These are phyloP conservation scores for Drosophila imparisetae DNA, from an alignment of 2,888 invertebrate species.

Conservation along the genomic window DNA sequence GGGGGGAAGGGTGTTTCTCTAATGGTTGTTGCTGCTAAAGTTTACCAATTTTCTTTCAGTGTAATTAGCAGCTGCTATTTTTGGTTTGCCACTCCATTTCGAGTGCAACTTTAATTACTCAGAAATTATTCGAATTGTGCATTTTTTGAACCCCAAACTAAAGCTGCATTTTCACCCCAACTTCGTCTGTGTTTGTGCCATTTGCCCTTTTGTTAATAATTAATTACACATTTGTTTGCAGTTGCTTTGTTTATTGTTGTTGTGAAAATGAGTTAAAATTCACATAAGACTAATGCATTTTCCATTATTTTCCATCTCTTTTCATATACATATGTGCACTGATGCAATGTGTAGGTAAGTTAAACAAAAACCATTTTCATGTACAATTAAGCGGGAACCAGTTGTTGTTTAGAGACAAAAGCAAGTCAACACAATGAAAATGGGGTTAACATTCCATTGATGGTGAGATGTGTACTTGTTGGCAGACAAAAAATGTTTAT, in stretches of 20 bases:
- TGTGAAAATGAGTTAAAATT: not conserved
- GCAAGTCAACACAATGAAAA: not conserved
- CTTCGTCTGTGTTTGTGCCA: not conserved
- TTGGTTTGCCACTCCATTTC: slow-evolving; percentile 63
- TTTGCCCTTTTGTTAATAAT: slow-evolving; percentile 7
- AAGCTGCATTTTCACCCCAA: not conserved
- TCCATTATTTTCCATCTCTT: slow-evolving; percentile 16
- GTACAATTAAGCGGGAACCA: not conserved
- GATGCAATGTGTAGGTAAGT: slow-evolving; percentile 10
- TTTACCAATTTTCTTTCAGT: slow-evolving; percentile 35
- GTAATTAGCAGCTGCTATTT: slow-evolving; percentile 56
- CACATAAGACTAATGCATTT: slow-evolving; percentile 20
- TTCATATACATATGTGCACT: slow-evolving; percentile 10
- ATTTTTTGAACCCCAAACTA: slow-evolving; percentile 2
- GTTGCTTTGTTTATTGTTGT: slow-evolving; percentile 9
- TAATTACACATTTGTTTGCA: slow-evolving; percentile 6
- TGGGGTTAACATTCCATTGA: not conserved
- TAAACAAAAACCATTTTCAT: not conserved
- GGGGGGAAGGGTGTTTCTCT: not conserved
- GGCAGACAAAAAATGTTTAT: not conserved
- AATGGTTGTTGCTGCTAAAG: slow-evolving; percentile 23
- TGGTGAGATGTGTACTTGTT: not conserved
- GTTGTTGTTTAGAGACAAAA: not conserved
- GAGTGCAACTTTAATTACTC: slow-evolving; percentile 73
- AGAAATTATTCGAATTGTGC: slow-evolving; percentile 61